Percentiles rank a stretch among this genome's conserved stretches.
These are phyloP conservation scores for Nomada goodeniana DNA, from an alignment of 2,888 invertebrate species.

Conservation along the genomic window DNA sequence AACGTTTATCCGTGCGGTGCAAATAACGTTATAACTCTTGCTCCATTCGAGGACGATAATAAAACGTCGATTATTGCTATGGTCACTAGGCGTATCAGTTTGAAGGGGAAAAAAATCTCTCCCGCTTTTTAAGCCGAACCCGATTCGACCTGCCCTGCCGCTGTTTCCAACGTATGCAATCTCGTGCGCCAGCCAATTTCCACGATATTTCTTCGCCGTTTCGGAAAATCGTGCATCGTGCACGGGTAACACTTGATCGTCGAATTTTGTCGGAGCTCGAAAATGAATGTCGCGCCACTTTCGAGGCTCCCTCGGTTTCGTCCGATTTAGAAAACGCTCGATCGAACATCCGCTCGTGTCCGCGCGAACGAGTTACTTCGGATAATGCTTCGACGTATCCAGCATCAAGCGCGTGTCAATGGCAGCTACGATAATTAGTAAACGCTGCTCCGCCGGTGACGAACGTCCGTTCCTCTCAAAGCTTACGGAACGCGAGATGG, in stretches of 20 bases:
- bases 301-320: background rate
- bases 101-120: background rate
- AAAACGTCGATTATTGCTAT: constrained; percentile 41
- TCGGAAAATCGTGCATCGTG: constrained; percentile 13
- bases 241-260: too few species aligned
- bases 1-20: constrained; percentile 18
- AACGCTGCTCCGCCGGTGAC: constrained; percentile 55
- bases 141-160: constrained; percentile 34
- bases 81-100: constrained; percentile 11
- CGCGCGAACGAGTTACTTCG: constrained; percentile 18
- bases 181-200: constrained; percentile 45
- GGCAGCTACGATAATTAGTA: constrained; percentile 57
- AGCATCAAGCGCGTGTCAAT: constrained; percentile 57
- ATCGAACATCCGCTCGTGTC: background rate
- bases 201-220: constrained; percentile 66
- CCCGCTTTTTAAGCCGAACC: background rate
- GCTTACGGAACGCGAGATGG: constrained; percentile 38
- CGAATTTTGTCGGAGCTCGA: too few species aligned
- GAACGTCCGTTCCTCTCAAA: constrained; percentile 58
- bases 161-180: constrained; percentile 33
- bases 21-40: constrained; percentile 21
- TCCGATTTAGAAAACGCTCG: background rate
- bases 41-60: constrained; percentile 10
- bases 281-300: too few species aligned
- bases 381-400: constrained; percentile 44